Conservation (phyloP, 2,888 invertebrate genomes). For the Dryadula phaetusa region DNA sequence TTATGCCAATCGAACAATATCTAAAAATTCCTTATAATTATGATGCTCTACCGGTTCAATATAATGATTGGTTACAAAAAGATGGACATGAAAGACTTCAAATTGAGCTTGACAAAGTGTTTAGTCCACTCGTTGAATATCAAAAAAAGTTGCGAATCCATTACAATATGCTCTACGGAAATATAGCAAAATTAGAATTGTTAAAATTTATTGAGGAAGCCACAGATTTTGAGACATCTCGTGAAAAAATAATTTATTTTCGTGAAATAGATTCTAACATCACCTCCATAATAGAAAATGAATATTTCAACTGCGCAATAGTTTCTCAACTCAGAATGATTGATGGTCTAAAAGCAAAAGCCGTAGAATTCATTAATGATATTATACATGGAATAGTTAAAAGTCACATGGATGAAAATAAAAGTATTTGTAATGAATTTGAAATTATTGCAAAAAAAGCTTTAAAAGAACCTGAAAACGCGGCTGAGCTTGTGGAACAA, state of each 20-base stretch:
- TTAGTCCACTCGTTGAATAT: conserved; percentile 83
- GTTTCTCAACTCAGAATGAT: conserved; percentile 87
- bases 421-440: conserved; percentile 88
- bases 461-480: conserved; percentile 89
- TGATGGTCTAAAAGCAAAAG: conserved; percentile 83
- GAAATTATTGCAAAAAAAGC: conserved; percentile 88
- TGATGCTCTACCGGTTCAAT: conserved; percentile 82
- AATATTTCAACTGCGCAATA: conserved; percentile 87
- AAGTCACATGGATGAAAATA: conserved; percentile 87
- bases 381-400: conserved; percentile 86
- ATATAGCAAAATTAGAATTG: conserved; percentile 74
- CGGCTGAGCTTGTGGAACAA: conserved; percentile 92
- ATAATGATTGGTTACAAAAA: conserved; percentile 83
- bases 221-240: conserved; percentile 84
- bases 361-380: conserved; percentile 83
- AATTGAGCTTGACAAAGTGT: conserved; percentile 79
- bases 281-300: conserved; percentile 86
- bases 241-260: conserved; percentile 85
- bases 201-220: conserved; percentile 76
- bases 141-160: conserved; percentile 77
- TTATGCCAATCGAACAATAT: conserved; percentile 84
- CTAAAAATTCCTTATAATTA: conserved; percentile 68
- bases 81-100: conserved; percentile 81
- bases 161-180: conserved; percentile 84
- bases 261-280: conserved; percentile 85